phyloP scores from a whole-genome alignment of 2,888 invertebrate genomes.

The Chaetogeoica ovagalla region DNA sequence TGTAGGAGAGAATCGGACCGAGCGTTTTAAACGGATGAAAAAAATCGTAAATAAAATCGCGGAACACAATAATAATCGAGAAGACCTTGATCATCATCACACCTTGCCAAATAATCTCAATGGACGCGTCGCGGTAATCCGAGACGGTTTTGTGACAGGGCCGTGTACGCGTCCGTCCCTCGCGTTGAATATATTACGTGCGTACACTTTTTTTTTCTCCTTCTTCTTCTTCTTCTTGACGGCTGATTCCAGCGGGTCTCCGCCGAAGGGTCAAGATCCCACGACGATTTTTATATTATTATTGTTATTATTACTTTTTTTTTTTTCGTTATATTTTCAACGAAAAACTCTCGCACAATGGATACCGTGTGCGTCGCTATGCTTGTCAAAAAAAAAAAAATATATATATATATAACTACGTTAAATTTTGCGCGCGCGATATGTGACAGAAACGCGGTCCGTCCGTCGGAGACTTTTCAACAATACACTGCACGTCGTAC shows the following conservation, averaged over 20 bases:
- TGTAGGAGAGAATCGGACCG: conserved; percentile 17
- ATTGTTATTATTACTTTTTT: not conserved
- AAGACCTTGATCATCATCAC: conserved; percentile 31
- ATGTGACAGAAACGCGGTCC: too few species aligned
- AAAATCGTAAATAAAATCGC: not conserved
- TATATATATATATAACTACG: conserved; percentile 9
- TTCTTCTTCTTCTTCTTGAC: not conserved
- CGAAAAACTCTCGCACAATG: conserved; percentile 20
- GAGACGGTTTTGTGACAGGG: conserved; percentile 41
- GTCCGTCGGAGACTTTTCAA: too few species aligned
- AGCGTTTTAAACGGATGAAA: conserved; percentile 51
- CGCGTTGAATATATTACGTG: too few species aligned
- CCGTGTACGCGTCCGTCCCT: too few species aligned
- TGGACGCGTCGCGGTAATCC: conserved; percentile 47
- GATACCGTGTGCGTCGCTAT: conserved; percentile 27
- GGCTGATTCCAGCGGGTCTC: conserved; percentile 8
- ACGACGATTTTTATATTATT: conserved; percentile 17
- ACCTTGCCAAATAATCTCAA: conserved; percentile 51
- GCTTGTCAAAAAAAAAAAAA: conserved; percentile 39
- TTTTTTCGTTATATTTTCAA: conserved; percentile 16
- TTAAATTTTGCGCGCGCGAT: conserved; percentile 25
- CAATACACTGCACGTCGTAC: too few species aligned
- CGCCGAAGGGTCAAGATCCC: conserved; percentile 47
- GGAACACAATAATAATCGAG: conserved; percentile 26
- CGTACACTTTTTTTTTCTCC: not conserved